A percentile compares a stretch with the other conserved stretches of the same genome.
These are phyloP conservation scores for Chelidonichthys spinosus DNA, from an alignment of 2,797 vertebrate species.

Conservation along the genomic window DNA sequence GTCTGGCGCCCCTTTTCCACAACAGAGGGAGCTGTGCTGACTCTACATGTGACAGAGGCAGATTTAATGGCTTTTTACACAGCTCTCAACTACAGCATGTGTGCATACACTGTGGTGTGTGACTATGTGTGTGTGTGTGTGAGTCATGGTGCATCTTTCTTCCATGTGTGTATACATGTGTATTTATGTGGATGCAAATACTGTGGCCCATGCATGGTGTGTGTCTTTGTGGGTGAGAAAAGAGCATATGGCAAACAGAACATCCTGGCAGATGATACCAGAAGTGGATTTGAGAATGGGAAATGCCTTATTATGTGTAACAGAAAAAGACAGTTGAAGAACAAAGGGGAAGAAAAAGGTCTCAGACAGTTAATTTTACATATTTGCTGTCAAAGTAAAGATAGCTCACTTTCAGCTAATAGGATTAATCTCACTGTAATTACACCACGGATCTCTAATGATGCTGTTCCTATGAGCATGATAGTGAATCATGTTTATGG, in stretches of 20 bases:
- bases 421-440: conserved; percentile 25
- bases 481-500: conserved; percentile 52
- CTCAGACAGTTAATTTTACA: conserved; percentile 52
- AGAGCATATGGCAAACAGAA: conserved; percentile 57
- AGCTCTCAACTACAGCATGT: conserved; percentile 44
- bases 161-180: conserved; percentile 29
- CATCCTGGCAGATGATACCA: conserved; percentile 35
- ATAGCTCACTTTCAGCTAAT: conserved; percentile 48
- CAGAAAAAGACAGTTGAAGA: conserved; percentile 43
- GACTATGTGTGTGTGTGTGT: neutral
- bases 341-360: conserved; percentile 1
- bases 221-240: conserved; percentile 18
- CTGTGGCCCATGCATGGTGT: conserved; percentile 22
- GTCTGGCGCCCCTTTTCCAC: conserved; percentile 68
- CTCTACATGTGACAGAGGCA: conserved; percentile 62
- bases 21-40: conserved; percentile 67
- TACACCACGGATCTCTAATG: conserved; percentile 1
- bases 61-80: conserved; percentile 68
- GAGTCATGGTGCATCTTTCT: conserved; percentile 17
- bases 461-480: conserved; percentile 57
- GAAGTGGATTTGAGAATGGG: conserved; percentile 31
- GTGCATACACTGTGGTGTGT: conserved; percentile 22
- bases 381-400: conserved; percentile 53
- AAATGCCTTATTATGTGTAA: conserved; percentile 30
- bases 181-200: conserved; percentile 26